Conservation (phyloP, 2,797 vertebrate genomes). For the Nannoperca australis region DNA sequence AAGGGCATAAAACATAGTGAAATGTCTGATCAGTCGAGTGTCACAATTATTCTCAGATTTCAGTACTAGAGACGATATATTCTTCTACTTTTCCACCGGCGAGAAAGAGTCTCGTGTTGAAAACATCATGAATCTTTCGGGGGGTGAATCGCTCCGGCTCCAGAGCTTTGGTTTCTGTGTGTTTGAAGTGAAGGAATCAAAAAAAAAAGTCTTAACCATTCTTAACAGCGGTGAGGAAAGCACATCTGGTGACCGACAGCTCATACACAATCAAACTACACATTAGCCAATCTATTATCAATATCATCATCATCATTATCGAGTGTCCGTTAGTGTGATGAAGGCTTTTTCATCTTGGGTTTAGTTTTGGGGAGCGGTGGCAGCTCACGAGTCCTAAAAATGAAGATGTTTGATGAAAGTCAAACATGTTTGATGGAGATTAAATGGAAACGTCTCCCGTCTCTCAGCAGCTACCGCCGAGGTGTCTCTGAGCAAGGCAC, state of each 20-base stretch:
- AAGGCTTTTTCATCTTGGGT: slow-evolving; percentile 41
- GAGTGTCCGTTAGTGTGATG: slow-evolving; percentile 26
- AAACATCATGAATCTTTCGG: slow-evolving; percentile 22
- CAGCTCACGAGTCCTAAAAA: slow-evolving; percentile 16
- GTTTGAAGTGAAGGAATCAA: slow-evolving; percentile 22
- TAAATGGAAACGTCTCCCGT: slow-evolving; percentile 25
- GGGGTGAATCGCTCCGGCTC: slow-evolving; percentile 19
- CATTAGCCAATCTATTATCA: slow-evolving; percentile 52
- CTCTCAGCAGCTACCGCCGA: slow-evolving; percentile 43
- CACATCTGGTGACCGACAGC: slow-evolving; percentile 61
- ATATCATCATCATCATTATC: slow-evolving; percentile 30
- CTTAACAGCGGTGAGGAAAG: slow-evolving; percentile 56
- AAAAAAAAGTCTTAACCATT: slow-evolving; percentile 17
- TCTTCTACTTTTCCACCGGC: slow-evolving; percentile 5
- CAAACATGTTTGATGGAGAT: slow-evolving; percentile 35
- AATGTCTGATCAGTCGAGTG: slow-evolving; percentile 12
- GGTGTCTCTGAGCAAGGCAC: slow-evolving; percentile 81
- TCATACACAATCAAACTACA: slow-evolving; percentile 62
- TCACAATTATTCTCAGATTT: slow-evolving; percentile 9
- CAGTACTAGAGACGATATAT: slow-evolving; percentile 1
- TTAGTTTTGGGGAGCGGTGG: slow-evolving; percentile 6
- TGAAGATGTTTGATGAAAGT: slow-evolving; percentile 29
- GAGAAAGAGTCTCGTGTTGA: background rate
- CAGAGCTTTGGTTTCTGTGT: slow-evolving; percentile 33
- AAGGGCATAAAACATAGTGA: slow-evolving; percentile 15